Evolutionary conservation across 2,888 invertebrate genomes (phyloP).

Genomic region (Rotaria socialis): DNA sequence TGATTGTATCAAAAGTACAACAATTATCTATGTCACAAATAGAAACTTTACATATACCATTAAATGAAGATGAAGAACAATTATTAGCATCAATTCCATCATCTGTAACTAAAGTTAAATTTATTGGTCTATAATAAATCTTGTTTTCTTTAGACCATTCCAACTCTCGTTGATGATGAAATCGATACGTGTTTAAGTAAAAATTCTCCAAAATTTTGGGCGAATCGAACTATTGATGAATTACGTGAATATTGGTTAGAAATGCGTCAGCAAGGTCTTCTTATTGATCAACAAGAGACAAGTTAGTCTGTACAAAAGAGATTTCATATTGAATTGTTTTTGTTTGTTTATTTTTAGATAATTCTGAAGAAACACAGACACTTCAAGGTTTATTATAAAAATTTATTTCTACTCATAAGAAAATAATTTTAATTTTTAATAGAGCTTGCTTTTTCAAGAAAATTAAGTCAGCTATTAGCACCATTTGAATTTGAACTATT

Average conservation of each 20-base stretch:
- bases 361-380: background rate
- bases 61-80: slow-evolving; percentile 36
- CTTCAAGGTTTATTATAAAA: background rate
- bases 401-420: background rate
- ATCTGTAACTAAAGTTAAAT: background rate
- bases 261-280: background rate
- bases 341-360: background rate
- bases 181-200: background rate
- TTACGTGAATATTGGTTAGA: slow-evolving; percentile 4
- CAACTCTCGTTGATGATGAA: background rate
- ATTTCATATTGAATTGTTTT: background rate
- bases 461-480: background rate
- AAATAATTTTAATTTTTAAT: background rate
- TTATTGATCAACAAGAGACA: background rate
- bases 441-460: background rate
- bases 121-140: background rate
- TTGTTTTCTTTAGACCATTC: background rate
- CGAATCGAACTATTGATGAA: background rate
- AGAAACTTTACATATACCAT: slow-evolving; percentile 33
- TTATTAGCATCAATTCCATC: background rate
- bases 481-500: slow-evolving; percentile 21
- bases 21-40: slow-evolving; percentile 39
- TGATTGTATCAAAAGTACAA: slow-evolving; percentile 42
- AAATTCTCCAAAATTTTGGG: background rate
- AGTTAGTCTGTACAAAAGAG: background rate